Conservation (phyloP, 2,797 vertebrate genomes). For the Martes flavigula region DNA sequence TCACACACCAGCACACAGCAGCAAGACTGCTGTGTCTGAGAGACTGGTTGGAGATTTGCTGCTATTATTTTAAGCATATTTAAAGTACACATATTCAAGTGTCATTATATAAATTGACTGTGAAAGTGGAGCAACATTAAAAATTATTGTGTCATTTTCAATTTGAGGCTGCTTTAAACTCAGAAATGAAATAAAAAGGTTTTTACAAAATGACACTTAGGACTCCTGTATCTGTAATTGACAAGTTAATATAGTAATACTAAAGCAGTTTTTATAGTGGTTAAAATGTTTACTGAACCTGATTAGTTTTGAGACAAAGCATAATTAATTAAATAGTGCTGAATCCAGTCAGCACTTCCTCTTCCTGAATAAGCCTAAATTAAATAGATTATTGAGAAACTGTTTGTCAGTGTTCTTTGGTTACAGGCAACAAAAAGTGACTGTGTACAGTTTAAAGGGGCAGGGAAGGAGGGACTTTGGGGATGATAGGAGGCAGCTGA, state of each 20-base stretch:
- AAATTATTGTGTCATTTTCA: slow-evolving; percentile 72
- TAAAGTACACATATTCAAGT: slow-evolving; percentile 68
- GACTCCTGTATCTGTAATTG: slow-evolving; percentile 1
- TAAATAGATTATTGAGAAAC: neutral
- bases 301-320: slow-evolving; percentile 42
- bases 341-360: neutral
- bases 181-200: slow-evolving; percentile 50
- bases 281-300: slow-evolving; percentile 24
- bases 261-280: neutral
- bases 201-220: slow-evolving; percentile 28
- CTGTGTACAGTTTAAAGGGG: neutral
- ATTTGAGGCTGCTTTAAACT: slow-evolving; percentile 72
- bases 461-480: neutral
- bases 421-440: neutral
- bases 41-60: slow-evolving; percentile 37
- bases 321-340: slow-evolving; percentile 40
- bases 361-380: neutral
- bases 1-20: slow-evolving; percentile 55
- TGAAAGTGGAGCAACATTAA: slow-evolving; percentile 72
- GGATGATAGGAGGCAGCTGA: neutral
- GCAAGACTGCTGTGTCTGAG: slow-evolving; percentile 45
- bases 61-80: slow-evolving; percentile 66
- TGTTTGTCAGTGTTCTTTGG: neutral
- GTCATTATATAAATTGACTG: slow-evolving; percentile 73
- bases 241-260: neutral